Evolutionary conservation across 2,797 vertebrate species (phyloP).

Genomic region (Danio jaintianensis): DNA sequence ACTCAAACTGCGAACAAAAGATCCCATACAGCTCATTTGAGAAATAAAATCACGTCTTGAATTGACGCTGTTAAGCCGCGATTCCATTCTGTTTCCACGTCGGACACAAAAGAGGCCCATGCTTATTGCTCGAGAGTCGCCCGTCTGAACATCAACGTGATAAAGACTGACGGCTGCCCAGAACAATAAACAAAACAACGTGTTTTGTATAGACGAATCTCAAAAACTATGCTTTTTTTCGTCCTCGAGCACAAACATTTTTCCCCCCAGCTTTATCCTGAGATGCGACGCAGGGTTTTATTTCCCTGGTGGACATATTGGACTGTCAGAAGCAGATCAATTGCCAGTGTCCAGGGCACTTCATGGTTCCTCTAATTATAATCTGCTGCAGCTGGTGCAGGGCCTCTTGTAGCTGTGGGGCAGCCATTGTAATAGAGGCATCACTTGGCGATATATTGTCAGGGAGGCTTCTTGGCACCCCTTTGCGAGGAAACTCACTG

Average conservation of each 20-base stretch:
- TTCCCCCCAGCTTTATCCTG: constrained; percentile 62
- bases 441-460: constrained; percentile 83
- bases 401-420: constrained; percentile 79
- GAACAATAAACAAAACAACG: constrained; percentile 56
- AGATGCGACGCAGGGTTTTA: constrained; percentile 75
- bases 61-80: constrained; percentile 65
- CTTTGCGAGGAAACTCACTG: constrained; percentile 76
- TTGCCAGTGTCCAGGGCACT: constrained; percentile 83
- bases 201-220: constrained; percentile 62
- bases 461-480: constrained; percentile 71
- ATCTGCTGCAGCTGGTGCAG: constrained; percentile 80
- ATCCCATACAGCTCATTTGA: constrained; percentile 67
- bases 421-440: constrained; percentile 85
- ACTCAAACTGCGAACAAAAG: constrained; percentile 62
- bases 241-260: constrained; percentile 8
- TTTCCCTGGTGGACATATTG: constrained; percentile 86
- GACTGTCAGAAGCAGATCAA: constrained; percentile 85
- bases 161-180: constrained; percentile 61
- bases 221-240: constrained; percentile 54
- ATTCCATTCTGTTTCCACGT: constrained; percentile 60
- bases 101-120: constrained; percentile 48
- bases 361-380: constrained; percentile 85
- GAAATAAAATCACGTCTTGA: constrained; percentile 67
- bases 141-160: constrained; percentile 65
- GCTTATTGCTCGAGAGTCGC: constrained; percentile 63